Evolutionary conservation across 2,113 vertebrate species (phyloP).

Genomic region (Oreochromis aureus): DNA sequence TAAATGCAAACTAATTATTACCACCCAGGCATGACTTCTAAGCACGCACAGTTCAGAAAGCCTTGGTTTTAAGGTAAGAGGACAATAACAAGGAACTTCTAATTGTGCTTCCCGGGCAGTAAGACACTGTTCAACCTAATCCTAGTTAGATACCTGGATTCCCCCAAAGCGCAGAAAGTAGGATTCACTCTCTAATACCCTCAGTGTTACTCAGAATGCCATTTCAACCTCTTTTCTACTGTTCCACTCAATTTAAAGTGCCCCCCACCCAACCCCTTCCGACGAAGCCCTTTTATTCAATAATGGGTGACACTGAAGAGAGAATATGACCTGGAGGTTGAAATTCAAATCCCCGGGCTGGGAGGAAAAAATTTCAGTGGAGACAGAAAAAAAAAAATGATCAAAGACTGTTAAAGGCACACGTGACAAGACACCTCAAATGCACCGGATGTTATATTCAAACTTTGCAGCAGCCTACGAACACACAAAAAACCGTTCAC

Average conservation of each 20-base stretch:
- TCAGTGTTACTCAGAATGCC: slow-evolving; percentile 35
- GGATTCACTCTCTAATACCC: slow-evolving; percentile 52
- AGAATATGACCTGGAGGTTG: slow-evolving; percentile 3
- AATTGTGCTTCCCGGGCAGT: slow-evolving; percentile 63
- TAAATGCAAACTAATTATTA: background rate
- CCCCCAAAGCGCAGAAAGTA: slow-evolving; percentile 39
- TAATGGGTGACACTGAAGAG: slow-evolving; percentile 13
- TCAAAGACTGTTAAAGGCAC: background rate
- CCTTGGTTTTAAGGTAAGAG: background rate
- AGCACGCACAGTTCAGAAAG: background rate
- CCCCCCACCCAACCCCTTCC: background rate
- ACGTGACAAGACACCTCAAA: background rate
- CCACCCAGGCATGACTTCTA: background rate
- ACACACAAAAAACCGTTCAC: fast-evolving
- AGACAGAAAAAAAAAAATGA: background rate
- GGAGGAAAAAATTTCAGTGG: background rate
- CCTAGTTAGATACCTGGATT: slow-evolving; percentile 57
- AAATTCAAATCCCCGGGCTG: slow-evolving; percentile 11
- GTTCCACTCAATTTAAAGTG: slow-evolving; percentile 27
- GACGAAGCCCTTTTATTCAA: slow-evolving; percentile 30
- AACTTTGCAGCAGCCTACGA: background rate
- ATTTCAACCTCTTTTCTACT: slow-evolving; percentile 34
- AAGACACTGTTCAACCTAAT: slow-evolving; percentile 50
- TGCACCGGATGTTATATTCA: background rate
- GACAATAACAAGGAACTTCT: slow-evolving; percentile 42